Conservation (phyloP, 37 sponge, comb jelly and placozoan species). For the Mnemiopsis leidyi region DNA sequence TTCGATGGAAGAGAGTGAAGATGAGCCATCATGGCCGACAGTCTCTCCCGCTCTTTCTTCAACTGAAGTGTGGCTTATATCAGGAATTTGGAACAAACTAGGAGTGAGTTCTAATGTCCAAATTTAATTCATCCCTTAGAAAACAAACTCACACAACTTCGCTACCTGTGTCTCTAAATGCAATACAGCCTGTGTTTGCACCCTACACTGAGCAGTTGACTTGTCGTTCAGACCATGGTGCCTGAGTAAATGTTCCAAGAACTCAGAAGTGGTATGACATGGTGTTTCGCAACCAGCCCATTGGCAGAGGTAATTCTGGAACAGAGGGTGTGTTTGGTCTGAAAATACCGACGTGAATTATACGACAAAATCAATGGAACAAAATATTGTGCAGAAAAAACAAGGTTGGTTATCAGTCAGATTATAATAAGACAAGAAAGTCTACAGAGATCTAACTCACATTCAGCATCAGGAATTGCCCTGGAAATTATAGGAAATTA, state of each 20-base stretch:
- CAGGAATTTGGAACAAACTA: too few species aligned
- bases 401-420: too few species aligned
- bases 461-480: neutral
- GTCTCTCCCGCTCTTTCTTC: conserved; percentile 26
- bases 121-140: too few species aligned
- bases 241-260: neutral
- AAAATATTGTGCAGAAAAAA: too few species aligned
- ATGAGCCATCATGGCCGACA: conserved; percentile 48
- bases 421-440: too few species aligned
- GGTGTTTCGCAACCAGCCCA: conserved; percentile 16
- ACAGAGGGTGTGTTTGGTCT: conserved; percentile 8
- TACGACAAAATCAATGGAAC: too few species aligned
- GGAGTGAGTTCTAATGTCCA: too few species aligned
- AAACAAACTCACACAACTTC: neutral
- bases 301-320: neutral
- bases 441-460: neutral
- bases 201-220: conserved; percentile 37
- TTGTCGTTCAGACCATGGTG: conserved; percentile 23
- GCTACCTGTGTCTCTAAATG: conserved; percentile 33
- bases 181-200: conserved; percentile 25
- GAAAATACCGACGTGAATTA: too few species aligned
- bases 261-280: neutral
- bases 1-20: conserved; percentile 30
- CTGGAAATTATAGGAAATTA: neutral
- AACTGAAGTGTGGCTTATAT: too few species aligned